Evolutionary conservation across 2,113 vertebrate genomes (phyloP).

Genomic region (Gavia stellata): DNA sequence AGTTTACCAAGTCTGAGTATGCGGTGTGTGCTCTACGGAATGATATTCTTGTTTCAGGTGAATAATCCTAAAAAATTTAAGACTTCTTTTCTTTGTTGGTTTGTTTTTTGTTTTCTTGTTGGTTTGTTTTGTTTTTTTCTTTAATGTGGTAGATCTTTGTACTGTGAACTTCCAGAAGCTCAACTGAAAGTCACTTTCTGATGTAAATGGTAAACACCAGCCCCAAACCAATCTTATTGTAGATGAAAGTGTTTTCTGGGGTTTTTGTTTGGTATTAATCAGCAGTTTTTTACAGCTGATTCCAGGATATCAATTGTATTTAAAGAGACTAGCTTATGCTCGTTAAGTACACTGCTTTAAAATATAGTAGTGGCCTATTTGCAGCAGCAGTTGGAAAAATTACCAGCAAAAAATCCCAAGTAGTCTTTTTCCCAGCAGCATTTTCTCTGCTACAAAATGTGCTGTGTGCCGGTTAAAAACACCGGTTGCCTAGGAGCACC

Average conservation of each 20-base stretch:
- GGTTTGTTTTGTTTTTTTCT: background rate
- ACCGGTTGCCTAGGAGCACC: background rate
- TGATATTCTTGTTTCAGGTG: slow-evolving; percentile 97
- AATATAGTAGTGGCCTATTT: background rate
- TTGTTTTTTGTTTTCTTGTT: background rate
- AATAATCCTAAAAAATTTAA: background rate
- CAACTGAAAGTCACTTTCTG: background rate
- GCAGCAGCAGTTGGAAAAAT: background rate
- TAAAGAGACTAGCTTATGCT: background rate
- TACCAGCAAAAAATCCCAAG: background rate
- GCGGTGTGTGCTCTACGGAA: slow-evolving; percentile 95
- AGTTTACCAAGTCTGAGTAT: slow-evolving; percentile 98
- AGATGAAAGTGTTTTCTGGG: background rate
- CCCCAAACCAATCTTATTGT: background rate
- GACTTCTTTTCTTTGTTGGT: background rate
- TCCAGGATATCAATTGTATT: background rate
- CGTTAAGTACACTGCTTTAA: background rate
- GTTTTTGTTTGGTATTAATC: background rate
- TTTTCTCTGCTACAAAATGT: background rate
- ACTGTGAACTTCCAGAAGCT: background rate
- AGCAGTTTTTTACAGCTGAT: background rate
- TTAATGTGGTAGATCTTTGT: background rate
- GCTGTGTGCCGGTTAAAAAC: background rate
- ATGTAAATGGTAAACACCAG: background rate
- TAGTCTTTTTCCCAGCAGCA: background rate